Evolutionary conservation across 2,113 vertebrate species (phyloP).

Genomic region (Phocoena phocoena): DNA sequence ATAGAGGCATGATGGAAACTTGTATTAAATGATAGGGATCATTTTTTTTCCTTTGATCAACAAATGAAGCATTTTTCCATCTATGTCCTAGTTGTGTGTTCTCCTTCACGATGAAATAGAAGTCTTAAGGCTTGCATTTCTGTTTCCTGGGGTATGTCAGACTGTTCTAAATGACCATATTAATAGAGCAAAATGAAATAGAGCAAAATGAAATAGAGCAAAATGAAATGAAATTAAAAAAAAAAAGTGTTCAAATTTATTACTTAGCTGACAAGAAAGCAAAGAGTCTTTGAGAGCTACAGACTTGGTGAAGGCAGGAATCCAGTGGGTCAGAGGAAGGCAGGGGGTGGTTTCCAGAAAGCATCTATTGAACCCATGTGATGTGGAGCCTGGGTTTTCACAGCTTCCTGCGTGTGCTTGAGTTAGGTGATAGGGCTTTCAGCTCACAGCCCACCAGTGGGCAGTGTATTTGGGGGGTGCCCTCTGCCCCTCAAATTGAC

Average conservation of each 20-base stretch:
- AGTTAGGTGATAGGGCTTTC: not conserved
- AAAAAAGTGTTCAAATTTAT: not conserved
- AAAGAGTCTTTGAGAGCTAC: not conserved
- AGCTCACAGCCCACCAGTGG: not conserved
- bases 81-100: not conserved
- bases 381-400: not conserved
- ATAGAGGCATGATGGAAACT: not conserved
- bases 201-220: not conserved
- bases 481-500: not conserved
- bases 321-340: not conserved
- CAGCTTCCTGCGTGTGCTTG: not conserved
- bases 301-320: not conserved
- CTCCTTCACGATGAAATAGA: not conserved
- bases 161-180: not conserved
- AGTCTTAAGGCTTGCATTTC: not conserved
- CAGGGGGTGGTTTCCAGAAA: not conserved
- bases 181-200: not conserved
- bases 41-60: not conserved
- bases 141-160: not conserved
- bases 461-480: not conserved
- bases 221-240: constrained; percentile 1
- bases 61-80: not conserved
- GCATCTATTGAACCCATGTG: not conserved
- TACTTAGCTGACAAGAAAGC: not conserved
- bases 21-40: not conserved